Base-by-base conservation (phyloP, 2,797 vertebrate genomes). In the Enteromius afrohamiltoni region DNA sequence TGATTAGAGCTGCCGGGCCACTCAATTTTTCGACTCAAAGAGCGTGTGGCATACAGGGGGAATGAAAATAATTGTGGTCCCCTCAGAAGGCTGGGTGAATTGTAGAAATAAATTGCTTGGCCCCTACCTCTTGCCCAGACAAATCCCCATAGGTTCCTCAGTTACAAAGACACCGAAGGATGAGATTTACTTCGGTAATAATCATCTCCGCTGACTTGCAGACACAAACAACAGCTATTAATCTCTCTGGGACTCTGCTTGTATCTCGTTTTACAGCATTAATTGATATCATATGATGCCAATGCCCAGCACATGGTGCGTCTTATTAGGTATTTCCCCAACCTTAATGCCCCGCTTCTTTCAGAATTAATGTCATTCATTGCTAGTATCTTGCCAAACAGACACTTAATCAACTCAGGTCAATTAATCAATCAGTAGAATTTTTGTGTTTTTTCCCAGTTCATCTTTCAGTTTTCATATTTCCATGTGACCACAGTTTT, bases 41-140 rank as follows among this genome's bases (percentile, higher is more conserved):
- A 89, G 89, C 90, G 87, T 90, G 88, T 82, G 85, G 87, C 64
- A 83, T 91, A 88, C 88, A 90, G 89, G 89, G 88, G 89, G 78
- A 93, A 91, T 85, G 86, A 87, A 92, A 94, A 94, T 94, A 94
- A 95, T 93, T 94, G 93, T 91, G 91, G 91, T 94, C 90, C 87
- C 91, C 87, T 92, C 92, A 81, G 90, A 91, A 89, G 82, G 88
- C 92, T 90, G 90, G 89, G 88, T 88, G 92, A 92, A 93, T 94
- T 88, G 92, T 92, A 92, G 92, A 94, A 95, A 94, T 93, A 94
- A 94, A 95, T 94, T 88, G 93, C 92, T 90, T 88, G 86, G 89
- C 88, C 77, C 79, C 89, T 85, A 83, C 88, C 85, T 89, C 85
- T 79, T 84, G 85, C 89, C 90, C 88, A 91, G 91, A 92, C 90